phyloP scores from a whole-genome alignment of 2,797 vertebrate species.

The Peromyscus nudipes region DNA sequence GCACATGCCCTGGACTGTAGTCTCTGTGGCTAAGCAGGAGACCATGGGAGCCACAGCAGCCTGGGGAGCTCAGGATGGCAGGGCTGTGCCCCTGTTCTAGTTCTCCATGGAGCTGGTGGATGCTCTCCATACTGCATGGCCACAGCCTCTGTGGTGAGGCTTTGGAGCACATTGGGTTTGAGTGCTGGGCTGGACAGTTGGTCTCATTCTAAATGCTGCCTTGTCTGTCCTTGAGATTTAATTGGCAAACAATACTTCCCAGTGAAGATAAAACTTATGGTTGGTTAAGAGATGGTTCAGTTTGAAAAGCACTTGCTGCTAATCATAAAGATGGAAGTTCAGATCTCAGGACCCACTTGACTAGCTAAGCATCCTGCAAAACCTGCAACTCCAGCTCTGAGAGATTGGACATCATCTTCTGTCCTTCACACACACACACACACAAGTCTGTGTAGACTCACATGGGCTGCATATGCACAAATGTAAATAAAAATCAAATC shows the following conservation, averaged over 20 bases:
- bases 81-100: neutral
- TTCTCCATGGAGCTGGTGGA: neutral
- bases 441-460: too few relatives aligned
- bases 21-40: neutral
- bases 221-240: too few relatives aligned
- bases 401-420: neutral
- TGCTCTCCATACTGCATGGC: rapidly evolving
- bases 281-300: neutral
- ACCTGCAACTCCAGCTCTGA: too few relatives aligned
- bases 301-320: neutral
- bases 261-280: neutral
- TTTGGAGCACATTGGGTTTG: neutral
- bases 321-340: neutral
- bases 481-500: too few relatives aligned
- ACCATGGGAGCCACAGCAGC: neutral
- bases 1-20: neutral
- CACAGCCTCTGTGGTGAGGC: neutral
- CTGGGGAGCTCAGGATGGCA: neutral
- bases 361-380: too few relatives aligned
- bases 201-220: too few relatives aligned
- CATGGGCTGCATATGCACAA: too few relatives aligned
- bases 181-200: too few relatives aligned
- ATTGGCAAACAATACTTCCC: neutral
- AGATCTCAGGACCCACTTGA: neutral
- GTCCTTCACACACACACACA: too few relatives aligned